These are phyloP conservation scores for Dipus sagitta DNA, from an alignment of 2,797 vertebrate species.

Conservation along the genomic window DNA sequence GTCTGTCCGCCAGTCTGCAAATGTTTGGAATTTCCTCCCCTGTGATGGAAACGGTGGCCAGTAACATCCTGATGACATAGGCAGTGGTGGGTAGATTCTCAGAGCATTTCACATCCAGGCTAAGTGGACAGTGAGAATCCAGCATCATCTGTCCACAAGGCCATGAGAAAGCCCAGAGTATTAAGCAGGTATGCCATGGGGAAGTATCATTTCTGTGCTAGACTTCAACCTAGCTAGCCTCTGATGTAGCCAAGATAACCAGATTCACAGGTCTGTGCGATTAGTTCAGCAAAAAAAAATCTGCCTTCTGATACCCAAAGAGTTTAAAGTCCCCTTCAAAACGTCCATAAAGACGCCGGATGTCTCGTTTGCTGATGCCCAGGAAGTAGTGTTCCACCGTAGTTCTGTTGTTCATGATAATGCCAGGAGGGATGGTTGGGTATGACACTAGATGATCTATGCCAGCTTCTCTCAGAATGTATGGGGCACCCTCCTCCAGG, in stretches of 20 bases:
- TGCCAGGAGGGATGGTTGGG: conserved; percentile 96
- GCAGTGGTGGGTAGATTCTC: background rate
- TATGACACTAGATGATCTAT: conserved; percentile 95
- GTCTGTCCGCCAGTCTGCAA: background rate
- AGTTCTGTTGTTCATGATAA: conserved; percentile 95
- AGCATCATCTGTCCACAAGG: background rate
- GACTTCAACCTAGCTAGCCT: conserved; percentile 57
- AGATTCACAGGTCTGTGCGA: conserved; percentile 60
- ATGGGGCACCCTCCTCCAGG: conserved; percentile 94
- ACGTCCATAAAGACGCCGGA: conserved; percentile 92
- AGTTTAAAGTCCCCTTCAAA: conserved; percentile 96
- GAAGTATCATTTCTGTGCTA: conserved; percentile 62
- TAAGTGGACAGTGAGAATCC: background rate
- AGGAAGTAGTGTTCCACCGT: conserved; percentile 97
- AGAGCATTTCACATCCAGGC: background rate
- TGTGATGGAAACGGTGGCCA: background rate
- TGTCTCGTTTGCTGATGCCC: conserved; percentile 94
- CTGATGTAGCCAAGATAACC: conserved; percentile 53
- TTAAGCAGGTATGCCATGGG: conserved; percentile 60
- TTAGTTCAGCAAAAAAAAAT: conserved; percentile 94
- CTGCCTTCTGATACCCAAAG: conserved; percentile 95
- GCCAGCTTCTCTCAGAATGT: conserved; percentile 94
- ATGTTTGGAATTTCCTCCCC: conserved; percentile 1
- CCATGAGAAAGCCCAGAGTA: conserved; percentile 39
- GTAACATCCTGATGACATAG: background rate